Percentiles rank a stretch among this genome's conserved stretches.
Evolutionary conservation across 2,888 invertebrate species (phyloP).

Genomic region (Nymphalis urticae): DNA sequence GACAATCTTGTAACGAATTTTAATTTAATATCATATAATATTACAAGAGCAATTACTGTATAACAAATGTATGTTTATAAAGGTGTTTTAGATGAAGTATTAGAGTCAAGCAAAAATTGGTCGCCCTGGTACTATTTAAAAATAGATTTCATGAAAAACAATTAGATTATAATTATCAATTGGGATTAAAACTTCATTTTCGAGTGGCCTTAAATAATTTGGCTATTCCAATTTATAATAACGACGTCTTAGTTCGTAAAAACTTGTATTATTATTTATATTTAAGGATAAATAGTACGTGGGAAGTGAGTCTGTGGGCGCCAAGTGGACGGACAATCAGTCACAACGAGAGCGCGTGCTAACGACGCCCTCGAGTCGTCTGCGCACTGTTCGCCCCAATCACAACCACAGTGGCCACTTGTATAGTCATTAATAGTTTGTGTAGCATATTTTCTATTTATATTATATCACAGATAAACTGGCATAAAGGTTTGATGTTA

Average conservation of each 20-base stretch:
- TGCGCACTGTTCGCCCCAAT: slow-evolving; percentile 22
- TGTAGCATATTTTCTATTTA: slow-evolving; percentile 10
- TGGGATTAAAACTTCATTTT: too few species aligned
- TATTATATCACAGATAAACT: slow-evolving; percentile 1
- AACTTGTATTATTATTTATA: neutral
- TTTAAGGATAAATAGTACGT: slow-evolving; percentile 21
- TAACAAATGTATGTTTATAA: too few species aligned
- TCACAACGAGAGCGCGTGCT: slow-evolving; percentile 35
- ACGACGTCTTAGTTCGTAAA: neutral
- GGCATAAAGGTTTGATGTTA: neutral
- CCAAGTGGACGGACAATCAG: slow-evolving; percentile 28
- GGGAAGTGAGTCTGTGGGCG: slow-evolving; percentile 27
- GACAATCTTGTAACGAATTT: too few species aligned
- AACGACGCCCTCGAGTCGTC: slow-evolving; percentile 26
- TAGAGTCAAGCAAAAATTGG: too few species aligned
- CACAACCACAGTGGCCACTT: slow-evolving; percentile 25
- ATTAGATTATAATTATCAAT: neutral
- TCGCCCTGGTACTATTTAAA: too few species aligned
- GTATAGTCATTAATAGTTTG: slow-evolving; percentile 7
- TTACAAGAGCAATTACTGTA: too few species aligned
- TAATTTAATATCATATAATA: too few species aligned
- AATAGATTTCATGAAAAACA: too few species aligned
- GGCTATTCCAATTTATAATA: neutral
- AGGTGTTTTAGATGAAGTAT: too few species aligned
- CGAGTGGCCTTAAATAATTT: too few species aligned